phyloP scores from a whole-genome alignment of 2,888 invertebrate genomes.

The Apamea anceps region DNA sequence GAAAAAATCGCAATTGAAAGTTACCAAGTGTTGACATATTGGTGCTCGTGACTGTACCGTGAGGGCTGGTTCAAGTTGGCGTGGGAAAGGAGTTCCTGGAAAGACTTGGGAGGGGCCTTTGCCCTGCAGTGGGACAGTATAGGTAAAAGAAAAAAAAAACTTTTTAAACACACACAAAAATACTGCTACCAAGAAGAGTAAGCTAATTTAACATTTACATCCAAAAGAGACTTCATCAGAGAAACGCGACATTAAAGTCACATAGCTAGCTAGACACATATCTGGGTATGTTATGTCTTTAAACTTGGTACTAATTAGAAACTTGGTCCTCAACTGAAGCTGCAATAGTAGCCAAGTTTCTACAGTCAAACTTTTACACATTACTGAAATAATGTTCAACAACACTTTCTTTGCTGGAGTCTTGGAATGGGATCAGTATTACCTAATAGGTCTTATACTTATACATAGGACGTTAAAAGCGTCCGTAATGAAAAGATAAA shows the following conservation, averaged over 20 bases:
- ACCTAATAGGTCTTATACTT: too few relatives aligned
- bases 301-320: slow-evolving; percentile 69
- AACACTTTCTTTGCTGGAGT: slow-evolving; percentile 46
- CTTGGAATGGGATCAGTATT: slow-evolving; percentile 44
- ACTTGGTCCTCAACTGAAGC: slow-evolving; percentile 59
- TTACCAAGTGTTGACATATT: too few relatives aligned
- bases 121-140: too few relatives aligned
- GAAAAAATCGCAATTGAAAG: too few relatives aligned
- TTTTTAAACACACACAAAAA: not conserved
- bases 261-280: slow-evolving; percentile 24
- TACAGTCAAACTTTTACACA: slow-evolving; percentile 46
- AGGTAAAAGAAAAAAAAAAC: not conserved
- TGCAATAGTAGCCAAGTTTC: slow-evolving; percentile 54
- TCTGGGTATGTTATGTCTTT: slow-evolving; percentile 47
- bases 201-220: not conserved
- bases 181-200: not conserved
- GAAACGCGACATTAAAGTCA: slow-evolving; percentile 37
- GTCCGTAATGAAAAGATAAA: too few relatives aligned
- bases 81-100: too few relatives aligned
- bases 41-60: too few relatives aligned
- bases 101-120: too few relatives aligned
- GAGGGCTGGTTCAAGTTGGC: too few relatives aligned
- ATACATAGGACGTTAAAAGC: too few relatives aligned
- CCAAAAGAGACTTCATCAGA: slow-evolving; percentile 23
- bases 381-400: slow-evolving; percentile 59